Percentiles rank a stretch among this genome's conserved stretches.
phyloP scores from a whole-genome alignment of 1,140 invertebrate genomes.

The Onthophagus taurus region DNA sequence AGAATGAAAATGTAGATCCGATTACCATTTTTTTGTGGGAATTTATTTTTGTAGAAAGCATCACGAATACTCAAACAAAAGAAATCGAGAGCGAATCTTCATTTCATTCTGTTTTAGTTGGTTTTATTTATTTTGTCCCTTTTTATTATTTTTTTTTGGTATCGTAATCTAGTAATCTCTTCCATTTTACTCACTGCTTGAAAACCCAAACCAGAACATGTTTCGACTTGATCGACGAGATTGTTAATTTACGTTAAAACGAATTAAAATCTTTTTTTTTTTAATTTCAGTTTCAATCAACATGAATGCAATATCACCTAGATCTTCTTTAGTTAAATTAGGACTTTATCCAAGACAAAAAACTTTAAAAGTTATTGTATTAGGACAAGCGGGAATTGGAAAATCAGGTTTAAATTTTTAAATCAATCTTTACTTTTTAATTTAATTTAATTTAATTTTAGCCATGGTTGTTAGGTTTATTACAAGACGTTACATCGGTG shows the following conservation, averaged over 20 bases:
- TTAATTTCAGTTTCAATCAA: slow-evolving; percentile 3
- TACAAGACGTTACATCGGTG: slow-evolving; percentile 71
- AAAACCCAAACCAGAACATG: too few species aligned
- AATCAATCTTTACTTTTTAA: neutral
- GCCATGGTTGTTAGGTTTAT: slow-evolving; percentile 73
- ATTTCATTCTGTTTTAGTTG: too few species aligned
- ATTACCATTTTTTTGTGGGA: too few species aligned
- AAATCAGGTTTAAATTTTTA: slow-evolving; percentile 58
- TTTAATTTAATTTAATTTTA: slow-evolving; percentile 35
- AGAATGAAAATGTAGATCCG: too few species aligned
- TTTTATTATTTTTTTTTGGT: too few species aligned
- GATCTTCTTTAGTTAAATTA: slow-evolving; percentile 51
- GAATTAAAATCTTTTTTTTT: neutral
- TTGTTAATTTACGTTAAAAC: neutral
- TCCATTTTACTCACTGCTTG: too few species aligned
- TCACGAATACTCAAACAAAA: too few species aligned
- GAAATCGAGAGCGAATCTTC: too few species aligned
- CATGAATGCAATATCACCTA: slow-evolving; percentile 51
- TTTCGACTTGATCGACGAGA: too few species aligned
- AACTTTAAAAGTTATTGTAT: slow-evolving; percentile 60
- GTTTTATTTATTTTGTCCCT: too few species aligned
- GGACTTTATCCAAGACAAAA: slow-evolving; percentile 50
- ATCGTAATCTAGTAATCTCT: too few species aligned
- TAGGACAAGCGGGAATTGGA: slow-evolving; percentile 67
- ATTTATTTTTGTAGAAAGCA: too few species aligned